phyloP scores from a whole-genome alignment of 2,113 vertebrate species.

The Vicugna pacos region DNA sequence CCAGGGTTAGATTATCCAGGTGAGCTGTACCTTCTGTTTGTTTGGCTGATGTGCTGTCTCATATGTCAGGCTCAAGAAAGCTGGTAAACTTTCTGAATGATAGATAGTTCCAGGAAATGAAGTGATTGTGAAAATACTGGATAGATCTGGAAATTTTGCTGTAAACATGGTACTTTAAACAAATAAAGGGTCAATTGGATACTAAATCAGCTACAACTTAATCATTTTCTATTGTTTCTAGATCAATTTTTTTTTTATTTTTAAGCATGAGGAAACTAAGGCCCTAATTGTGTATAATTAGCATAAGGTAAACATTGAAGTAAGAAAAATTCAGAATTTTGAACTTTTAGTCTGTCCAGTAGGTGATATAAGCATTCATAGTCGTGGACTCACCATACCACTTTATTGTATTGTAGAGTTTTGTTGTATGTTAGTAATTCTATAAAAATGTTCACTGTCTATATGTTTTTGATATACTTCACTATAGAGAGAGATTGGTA shows the following conservation, averaged over 20 bases:
- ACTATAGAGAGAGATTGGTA: background rate
- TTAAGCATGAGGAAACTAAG: background rate
- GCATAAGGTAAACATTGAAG: background rate
- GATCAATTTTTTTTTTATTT: background rate
- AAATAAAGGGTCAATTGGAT: background rate
- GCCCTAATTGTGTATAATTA: background rate
- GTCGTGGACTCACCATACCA: background rate
- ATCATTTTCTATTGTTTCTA: slow-evolving; percentile 35
- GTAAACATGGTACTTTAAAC: background rate
- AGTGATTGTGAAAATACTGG: slow-evolving; percentile 2
- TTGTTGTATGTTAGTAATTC: background rate
- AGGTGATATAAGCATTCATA: background rate
- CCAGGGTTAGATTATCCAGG: background rate
- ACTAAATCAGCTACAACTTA: background rate
- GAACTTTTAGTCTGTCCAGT: background rate
- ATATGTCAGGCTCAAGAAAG: background rate
- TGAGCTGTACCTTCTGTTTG: background rate
- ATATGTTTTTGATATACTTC: background rate
- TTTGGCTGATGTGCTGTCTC: background rate
- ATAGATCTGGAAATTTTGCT: background rate
- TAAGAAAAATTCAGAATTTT: slow-evolving; percentile 24
- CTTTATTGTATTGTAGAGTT: background rate
- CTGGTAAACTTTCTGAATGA: background rate
- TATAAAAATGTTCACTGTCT: slow-evolving; percentile 15
- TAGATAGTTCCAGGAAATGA: slow-evolving; percentile 40